Conservation (phyloP, 2,113 vertebrate genomes). For the Notiomystis cincta region DNA sequence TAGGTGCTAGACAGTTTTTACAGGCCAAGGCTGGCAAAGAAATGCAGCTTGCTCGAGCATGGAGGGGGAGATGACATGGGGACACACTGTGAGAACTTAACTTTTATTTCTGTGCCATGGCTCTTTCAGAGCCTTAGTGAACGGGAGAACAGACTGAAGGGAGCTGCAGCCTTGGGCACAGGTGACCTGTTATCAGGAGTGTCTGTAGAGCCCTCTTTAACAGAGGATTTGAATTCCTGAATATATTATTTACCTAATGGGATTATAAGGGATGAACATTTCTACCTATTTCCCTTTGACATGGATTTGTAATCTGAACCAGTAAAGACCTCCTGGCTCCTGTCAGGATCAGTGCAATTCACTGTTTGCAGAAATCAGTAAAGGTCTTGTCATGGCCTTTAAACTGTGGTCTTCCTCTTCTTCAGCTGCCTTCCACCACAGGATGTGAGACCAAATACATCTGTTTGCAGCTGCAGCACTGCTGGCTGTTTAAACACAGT, state of each 20-base stretch:
- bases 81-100: background rate
- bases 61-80: accelerated
- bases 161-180: background rate
- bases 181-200: background rate
- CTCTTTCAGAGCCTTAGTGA: background rate
- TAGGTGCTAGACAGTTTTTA: background rate
- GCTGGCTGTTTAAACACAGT: background rate
- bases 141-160: background rate
- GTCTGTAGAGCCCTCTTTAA: background rate
- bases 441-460: background rate
- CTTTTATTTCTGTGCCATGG: background rate
- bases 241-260: background rate
- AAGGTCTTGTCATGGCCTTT: background rate
- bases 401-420: background rate
- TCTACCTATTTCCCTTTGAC: background rate
- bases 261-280: background rate
- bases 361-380: background rate
- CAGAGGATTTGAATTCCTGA: background rate
- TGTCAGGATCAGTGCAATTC: background rate
- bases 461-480: background rate
- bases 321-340: background rate
- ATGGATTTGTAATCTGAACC: background rate
- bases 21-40: background rate
- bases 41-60: background rate
- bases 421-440: background rate